Evolutionary conservation across 2,113 vertebrate species (phyloP).

Genomic region (Cynoglossus semilaevis): DNA sequence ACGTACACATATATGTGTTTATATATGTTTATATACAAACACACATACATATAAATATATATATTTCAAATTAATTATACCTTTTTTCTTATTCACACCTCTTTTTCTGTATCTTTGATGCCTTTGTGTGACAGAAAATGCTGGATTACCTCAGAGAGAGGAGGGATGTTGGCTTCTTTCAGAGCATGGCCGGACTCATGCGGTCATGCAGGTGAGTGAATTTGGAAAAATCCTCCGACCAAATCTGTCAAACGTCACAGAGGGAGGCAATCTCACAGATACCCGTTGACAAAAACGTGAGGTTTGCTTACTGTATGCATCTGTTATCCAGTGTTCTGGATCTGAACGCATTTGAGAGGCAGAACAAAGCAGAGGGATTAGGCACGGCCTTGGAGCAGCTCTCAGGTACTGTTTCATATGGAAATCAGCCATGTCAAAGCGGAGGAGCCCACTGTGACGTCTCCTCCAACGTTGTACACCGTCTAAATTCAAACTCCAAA

Average conservation of each 20-base stretch:
- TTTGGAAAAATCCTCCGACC: neutral
- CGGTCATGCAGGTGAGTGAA: constrained; percentile 87
- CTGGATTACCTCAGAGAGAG: constrained; percentile 90
- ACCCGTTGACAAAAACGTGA: constrained; percentile 10
- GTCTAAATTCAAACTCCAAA: constrained; percentile 15
- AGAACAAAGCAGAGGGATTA: constrained; percentile 97
- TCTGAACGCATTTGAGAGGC: constrained; percentile 94
- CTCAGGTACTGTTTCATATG: constrained; percentile 82
- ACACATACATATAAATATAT: no score
- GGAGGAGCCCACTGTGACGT: constrained; percentile 30
- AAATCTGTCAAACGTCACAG: constrained; percentile 9
- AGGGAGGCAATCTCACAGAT: neutral
- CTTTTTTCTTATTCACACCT: no score
- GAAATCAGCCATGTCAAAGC: constrained; percentile 37
- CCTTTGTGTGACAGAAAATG: constrained; percentile 86
- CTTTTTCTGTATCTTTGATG: constrained; percentile 32
- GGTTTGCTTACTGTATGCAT: constrained; percentile 10
- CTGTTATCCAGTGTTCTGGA: constrained; percentile 84
- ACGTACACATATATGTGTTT: no score
- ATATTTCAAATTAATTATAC: no score
- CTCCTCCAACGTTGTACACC: constrained; percentile 15
- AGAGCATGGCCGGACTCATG: constrained; percentile 90
- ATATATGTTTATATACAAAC: no score
- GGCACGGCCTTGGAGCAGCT: constrained; percentile 90
- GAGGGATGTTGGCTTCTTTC: constrained; percentile 92